phyloP scores from a whole-genome alignment of 2,797 vertebrate species.

The Pterois miles region DNA sequence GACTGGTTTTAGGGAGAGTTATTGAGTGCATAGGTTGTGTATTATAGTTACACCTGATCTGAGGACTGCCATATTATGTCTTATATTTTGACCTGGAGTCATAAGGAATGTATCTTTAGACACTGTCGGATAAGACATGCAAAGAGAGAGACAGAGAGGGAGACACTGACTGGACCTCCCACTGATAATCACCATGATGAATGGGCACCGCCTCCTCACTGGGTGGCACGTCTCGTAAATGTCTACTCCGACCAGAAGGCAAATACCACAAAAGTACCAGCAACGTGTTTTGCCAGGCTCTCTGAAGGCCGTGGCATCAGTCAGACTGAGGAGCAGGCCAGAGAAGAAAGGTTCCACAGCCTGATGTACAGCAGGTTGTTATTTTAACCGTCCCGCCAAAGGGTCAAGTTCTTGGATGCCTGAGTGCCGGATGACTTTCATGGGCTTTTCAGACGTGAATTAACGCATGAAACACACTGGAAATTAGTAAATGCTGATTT shows the following conservation, averaged over 20 bases:
- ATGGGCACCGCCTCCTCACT: slow-evolving; percentile 58
- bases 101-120: slow-evolving; percentile 5
- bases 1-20: slow-evolving; percentile 4
- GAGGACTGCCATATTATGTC: background rate
- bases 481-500: slow-evolving; percentile 15
- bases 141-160: slow-evolving; percentile 9
- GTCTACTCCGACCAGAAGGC: slow-evolving; percentile 60
- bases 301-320: slow-evolving; percentile 57
- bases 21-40: background rate
- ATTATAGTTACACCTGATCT: slow-evolving; percentile 10
- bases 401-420: slow-evolving; percentile 3
- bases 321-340: slow-evolving; percentile 32
- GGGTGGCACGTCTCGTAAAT: slow-evolving; percentile 73
- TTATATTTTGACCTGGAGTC: slow-evolving; percentile 1
- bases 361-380: slow-evolving; percentile 47
- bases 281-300: slow-evolving; percentile 53
- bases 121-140: slow-evolving; percentile 20
- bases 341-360: slow-evolving; percentile 50
- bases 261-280: slow-evolving; percentile 63
- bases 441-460: slow-evolving; percentile 23
- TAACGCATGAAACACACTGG: slow-evolving; percentile 8
- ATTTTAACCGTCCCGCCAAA: slow-evolving; percentile 22
- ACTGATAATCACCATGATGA: slow-evolving; percentile 62
- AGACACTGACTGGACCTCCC: slow-evolving; percentile 59
- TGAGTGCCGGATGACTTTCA: slow-evolving; percentile 15